Conservation (phyloP, 2,797 vertebrate genomes). For the Limosa lapponica region DNA sequence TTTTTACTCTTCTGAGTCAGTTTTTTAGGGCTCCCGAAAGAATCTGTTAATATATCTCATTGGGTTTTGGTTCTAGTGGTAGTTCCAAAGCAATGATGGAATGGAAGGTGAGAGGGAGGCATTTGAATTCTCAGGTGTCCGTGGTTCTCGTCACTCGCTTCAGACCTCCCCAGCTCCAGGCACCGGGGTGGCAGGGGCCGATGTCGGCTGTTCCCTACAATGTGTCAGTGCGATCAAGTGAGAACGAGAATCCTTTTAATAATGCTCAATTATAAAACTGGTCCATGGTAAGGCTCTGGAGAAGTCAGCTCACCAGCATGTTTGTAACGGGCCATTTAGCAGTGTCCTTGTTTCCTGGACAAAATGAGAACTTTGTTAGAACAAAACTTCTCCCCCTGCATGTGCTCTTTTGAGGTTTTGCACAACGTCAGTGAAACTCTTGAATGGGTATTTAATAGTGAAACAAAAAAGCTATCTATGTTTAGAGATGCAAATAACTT, state of each 20-base stretch:
- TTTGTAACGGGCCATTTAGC: neutral
- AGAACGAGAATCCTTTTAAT: neutral
- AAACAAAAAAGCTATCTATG: neutral
- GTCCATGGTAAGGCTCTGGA: neutral
- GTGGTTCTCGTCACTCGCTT: neutral
- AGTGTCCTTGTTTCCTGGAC: fast-evolving
- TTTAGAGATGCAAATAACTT: neutral
- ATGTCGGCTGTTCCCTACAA: neutral
- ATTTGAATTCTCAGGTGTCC: neutral
- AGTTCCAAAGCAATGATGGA: neutral
- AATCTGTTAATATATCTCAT: neutral
- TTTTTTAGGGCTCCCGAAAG: neutral
- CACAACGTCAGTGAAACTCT: neutral
- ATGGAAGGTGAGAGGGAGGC: neutral
- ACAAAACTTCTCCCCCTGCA: neutral
- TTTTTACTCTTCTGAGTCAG: neutral
- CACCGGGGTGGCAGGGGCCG: neutral
- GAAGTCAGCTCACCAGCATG: neutral
- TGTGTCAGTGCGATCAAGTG: neutral
- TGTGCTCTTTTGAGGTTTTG: neutral
- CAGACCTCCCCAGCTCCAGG: neutral
- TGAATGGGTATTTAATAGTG: neutral
- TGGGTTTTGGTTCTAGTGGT: neutral
- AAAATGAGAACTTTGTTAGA: neutral
- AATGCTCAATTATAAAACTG: neutral